phyloP scores from a whole-genome alignment of 2,113 vertebrate species.

The Heterotis niloticus region DNA sequence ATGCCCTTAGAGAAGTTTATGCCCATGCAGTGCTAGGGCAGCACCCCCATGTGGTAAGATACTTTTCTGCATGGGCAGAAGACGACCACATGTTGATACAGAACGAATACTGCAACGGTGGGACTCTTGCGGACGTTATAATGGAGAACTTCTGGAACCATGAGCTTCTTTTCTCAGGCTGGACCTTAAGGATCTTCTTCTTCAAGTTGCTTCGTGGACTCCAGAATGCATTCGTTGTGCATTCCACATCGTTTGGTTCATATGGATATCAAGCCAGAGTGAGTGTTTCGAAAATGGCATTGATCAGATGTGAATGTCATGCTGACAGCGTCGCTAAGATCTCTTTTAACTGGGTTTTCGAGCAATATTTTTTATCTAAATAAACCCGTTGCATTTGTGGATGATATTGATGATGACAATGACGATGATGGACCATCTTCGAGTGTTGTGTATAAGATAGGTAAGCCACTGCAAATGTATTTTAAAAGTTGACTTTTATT shows the following conservation, averaged over 20 bases:
- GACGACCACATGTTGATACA: conserved; percentile 99
- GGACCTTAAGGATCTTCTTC: conserved; percentile 88
- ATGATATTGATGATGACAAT: conserved; percentile 83
- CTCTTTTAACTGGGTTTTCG: conserved; percentile 45
- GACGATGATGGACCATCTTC: conserved; percentile 80
- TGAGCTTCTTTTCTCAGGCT: conserved; percentile 79
- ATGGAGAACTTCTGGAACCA: conserved; percentile 80
- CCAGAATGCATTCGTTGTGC: conserved; percentile 92
- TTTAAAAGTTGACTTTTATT: not conserved
- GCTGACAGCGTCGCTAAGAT: not conserved
- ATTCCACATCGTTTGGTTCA: conserved; percentile 93
- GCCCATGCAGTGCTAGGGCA: conserved; percentile 95
- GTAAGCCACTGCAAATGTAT: conserved; percentile 51
- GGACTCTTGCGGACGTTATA: conserved; percentile 89
- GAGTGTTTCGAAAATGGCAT: conserved; percentile 55
- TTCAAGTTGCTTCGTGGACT: conserved; percentile 86
- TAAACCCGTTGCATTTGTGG: conserved; percentile 71
- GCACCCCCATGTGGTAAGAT: conserved; percentile 92
- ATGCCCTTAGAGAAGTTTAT: conserved; percentile 95
- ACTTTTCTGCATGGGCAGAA: conserved; percentile 95
- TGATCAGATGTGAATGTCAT: not conserved
- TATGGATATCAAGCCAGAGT: conserved; percentile 99
- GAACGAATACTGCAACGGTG: conserved; percentile 97
- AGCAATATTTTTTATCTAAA: conserved; percentile 96
- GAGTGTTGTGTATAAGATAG: conserved; percentile 91